Conservation (phyloP, 30 jellyfish, hydroid and myxozoan species). For the Turritopsis dohrnii region DNA sequence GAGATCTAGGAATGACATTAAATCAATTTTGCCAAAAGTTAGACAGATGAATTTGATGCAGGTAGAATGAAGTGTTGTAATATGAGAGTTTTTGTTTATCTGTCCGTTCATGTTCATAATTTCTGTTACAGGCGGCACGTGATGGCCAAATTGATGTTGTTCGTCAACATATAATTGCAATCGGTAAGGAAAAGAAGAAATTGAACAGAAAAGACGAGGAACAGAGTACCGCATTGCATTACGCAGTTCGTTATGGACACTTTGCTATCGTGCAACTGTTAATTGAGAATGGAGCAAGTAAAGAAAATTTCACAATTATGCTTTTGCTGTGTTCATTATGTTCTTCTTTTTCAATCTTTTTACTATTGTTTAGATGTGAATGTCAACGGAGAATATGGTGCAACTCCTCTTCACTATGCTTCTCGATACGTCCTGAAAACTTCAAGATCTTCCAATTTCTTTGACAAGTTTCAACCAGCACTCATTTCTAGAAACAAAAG, state of each 20-base stretch:
- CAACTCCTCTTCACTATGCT: slow-evolving; percentile 96
- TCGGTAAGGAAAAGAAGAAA: slow-evolving; percentile 68
- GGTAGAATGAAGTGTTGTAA: background rate
- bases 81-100: background rate
- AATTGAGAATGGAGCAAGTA: slow-evolving; percentile 87
- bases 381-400: slow-evolving; percentile 87
- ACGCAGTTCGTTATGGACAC: slow-evolving; percentile 97
- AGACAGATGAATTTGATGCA: background rate
- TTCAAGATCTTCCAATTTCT: slow-evolving; percentile 15
- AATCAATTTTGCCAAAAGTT: background rate
- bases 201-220: slow-evolving; percentile 75
- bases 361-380: slow-evolving; percentile 47
- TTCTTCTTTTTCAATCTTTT: background rate
- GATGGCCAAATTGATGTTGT: slow-evolving; percentile 90
- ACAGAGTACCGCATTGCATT: slow-evolving; percentile 75
- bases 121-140: slow-evolving; percentile 85
- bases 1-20: background rate
- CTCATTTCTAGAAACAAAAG: slow-evolving; percentile 1
- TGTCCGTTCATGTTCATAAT: background rate
- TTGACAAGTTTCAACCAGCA: background rate
- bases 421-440: slow-evolving; percentile 61
- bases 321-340: background rate
- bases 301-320: background rate
- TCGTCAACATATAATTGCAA: slow-evolving; percentile 37
- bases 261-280: slow-evolving; percentile 66